Evolutionary conservation across 2,113 vertebrate species (phyloP), one percentile per base, ranked within the genome.

Genomic region (Syngnathus scovelli): DNA sequence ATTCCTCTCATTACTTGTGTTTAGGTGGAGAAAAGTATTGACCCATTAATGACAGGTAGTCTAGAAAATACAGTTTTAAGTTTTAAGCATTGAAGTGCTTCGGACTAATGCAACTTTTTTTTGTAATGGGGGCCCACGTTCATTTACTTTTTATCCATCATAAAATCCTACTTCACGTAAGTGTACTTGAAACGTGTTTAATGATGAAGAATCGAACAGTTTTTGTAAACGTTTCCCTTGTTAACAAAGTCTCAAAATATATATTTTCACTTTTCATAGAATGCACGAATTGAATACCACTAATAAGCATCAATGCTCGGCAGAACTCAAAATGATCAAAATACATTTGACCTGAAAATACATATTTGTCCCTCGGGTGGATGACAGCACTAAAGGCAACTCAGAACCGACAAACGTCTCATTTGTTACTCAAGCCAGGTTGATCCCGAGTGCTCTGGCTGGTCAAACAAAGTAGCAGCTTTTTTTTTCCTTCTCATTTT

Each of bases 221-320:
- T 84, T 85, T 81, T 89, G 90, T 91, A 90, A 91, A 91, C 87
- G 69, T 86, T 87, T 90, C 89, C 88, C 89, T 90, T 87, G 83
- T 75, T 86, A 82, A 89, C 90, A 89, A 87, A 88, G 74, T 80
- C 78, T 71, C 56, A 64, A 65, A 49, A 62, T 33, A 66, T 64
- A 68, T 67, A 37, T 54, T 68, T 65, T 71, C 69, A 73, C 15
- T 49, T 68, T 65, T 71, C 69, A 74, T 15, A 75, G 77, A 84
- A 82, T 71, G 76, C 69, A 72, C 70, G 74, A 61, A 69, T 66
- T 55, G 36, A 78, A 61, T 13, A 84, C 66, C 73, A 77, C 84
- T 44, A 2, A 21, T 68, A 43, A 43, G 61, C 12, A 68, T 70
- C 67, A 59, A 55, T 59, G 18, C 58, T 78, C 41, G 36, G 72